These are phyloP conservation scores for Tychaedon coryphoeus DNA, from an alignment of 2,113 vertebrate genomes.

Conservation along the genomic window DNA sequence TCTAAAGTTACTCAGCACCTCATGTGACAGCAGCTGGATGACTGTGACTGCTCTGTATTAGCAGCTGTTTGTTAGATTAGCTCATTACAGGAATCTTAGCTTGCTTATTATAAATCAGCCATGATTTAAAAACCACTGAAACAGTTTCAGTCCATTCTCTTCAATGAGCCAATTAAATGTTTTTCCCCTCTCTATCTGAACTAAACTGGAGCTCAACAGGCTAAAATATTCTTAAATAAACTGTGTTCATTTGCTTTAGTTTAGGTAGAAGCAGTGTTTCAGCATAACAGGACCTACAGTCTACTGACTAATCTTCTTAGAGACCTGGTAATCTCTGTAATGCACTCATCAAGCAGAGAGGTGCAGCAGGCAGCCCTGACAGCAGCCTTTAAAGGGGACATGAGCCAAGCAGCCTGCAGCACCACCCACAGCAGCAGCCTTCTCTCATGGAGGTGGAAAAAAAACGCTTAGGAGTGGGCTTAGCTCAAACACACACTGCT, in stretches of 20 bases:
- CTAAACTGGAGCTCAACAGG: not conserved
- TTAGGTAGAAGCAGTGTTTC: not conserved
- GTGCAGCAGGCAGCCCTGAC: not conserved
- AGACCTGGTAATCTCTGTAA: constrained; percentile 31
- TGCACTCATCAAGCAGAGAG: not conserved
- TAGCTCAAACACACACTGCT: not conserved
- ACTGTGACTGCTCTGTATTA: not conserved
- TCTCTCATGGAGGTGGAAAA: not conserved
- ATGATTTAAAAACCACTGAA: not conserved
- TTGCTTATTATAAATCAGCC: not conserved
- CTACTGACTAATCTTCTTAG: constrained; percentile 54
- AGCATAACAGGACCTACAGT: not conserved
- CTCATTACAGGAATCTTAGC: not conserved
- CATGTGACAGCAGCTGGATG: not conserved
- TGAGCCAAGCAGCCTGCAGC: not conserved
- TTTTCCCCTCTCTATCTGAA: not conserved
- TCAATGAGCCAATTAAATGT: not conserved
- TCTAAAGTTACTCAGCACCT: not conserved
- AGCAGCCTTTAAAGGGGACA: constrained; percentile 17
- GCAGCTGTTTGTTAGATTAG: not conserved
- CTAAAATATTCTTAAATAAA: not conserved
- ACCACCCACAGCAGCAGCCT: not conserved
- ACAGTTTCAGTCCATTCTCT: not conserved
- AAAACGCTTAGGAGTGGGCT: not conserved
- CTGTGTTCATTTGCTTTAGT: not conserved